Percentiles rank a stretch among this genome's conserved stretches.
Conservation (phyloP, 2,888 invertebrate genomes). For the Drosophila infuscata region DNA sequence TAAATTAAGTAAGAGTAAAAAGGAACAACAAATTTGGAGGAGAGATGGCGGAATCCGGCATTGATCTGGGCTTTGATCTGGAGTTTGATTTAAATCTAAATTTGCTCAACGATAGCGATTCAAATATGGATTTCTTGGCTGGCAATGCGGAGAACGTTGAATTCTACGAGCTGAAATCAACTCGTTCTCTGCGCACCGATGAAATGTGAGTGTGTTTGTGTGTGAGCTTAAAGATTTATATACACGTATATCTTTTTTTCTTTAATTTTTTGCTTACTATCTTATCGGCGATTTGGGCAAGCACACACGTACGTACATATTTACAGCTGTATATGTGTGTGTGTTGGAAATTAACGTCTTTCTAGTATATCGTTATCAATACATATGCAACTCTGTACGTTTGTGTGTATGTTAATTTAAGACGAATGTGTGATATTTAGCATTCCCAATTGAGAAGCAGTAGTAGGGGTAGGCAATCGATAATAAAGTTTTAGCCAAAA, state of each 20-base stretch:
- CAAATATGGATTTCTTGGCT: slow-evolving; percentile 67
- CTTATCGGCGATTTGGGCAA: slow-evolving; percentile 51
- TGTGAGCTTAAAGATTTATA: slow-evolving; percentile 3
- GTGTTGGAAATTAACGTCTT: slow-evolving; percentile 12
- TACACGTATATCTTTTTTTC: slow-evolving; percentile 20
- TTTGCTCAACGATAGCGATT: slow-evolving; percentile 71
- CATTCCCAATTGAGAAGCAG: slow-evolving; percentile 16
- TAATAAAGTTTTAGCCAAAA: slow-evolving; percentile 1
- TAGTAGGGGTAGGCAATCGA: neutral
- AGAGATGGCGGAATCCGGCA: slow-evolving; percentile 87
- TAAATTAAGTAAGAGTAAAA: neutral
- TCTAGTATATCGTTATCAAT: neutral
- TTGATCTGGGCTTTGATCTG: slow-evolving; percentile 89
- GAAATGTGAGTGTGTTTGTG: slow-evolving; percentile 86
- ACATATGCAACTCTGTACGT: neutral
- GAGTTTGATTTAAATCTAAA: slow-evolving; percentile 84
- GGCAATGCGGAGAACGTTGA: slow-evolving; percentile 84
- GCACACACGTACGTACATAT: neutral
- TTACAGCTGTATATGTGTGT: neutral
- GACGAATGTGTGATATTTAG: slow-evolving; percentile 31
- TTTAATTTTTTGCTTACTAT: slow-evolving; percentile 50
- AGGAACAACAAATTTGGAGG: neutral
- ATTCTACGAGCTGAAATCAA: slow-evolving; percentile 88
- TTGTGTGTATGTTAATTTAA: slow-evolving; percentile 7
- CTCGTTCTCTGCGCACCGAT: slow-evolving; percentile 86